Evolutionary conservation across 2,888 invertebrate genomes (phyloP).

Genomic region (Acrobasis suavella): DNA sequence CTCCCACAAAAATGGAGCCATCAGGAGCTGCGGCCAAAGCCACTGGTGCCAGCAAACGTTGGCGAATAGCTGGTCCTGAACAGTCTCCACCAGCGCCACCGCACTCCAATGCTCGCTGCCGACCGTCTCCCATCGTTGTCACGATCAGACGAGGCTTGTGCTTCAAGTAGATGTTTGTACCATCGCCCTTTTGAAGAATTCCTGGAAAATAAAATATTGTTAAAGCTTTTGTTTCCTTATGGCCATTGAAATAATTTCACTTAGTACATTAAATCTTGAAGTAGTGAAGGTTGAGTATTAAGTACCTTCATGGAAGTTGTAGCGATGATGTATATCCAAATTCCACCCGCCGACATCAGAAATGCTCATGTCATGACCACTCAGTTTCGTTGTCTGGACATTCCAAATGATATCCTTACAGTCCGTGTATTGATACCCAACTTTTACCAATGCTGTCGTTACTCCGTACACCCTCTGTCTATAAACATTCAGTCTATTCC

Average conservation of each 20-base stretch:
- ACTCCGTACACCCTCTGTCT: slow-evolving; percentile 98
- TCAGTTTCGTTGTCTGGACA: slow-evolving; percentile 95
- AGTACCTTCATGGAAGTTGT: slow-evolving; percentile 97
- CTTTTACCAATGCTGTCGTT: slow-evolving; percentile 96
- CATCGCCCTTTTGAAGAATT: slow-evolving; percentile 98
- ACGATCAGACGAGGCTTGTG: slow-evolving; percentile 95
- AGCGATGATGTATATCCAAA: slow-evolving; percentile 97
- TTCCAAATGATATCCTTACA: slow-evolving; percentile 98
- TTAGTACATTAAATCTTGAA: too few species aligned
- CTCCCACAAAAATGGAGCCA: slow-evolving; percentile 96
- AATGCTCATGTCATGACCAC: slow-evolving; percentile 98
- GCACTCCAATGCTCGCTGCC: slow-evolving; percentile 94
- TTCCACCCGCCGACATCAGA: slow-evolving; percentile 99
- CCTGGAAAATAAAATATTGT: slow-evolving; percentile 75
- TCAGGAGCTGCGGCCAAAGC: slow-evolving; percentile 95
- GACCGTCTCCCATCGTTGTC: slow-evolving; percentile 95
- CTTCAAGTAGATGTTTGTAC: slow-evolving; percentile 96
- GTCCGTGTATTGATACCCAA: slow-evolving; percentile 97
- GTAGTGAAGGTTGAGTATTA: background rate
- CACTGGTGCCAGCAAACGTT: slow-evolving; percentile 94
- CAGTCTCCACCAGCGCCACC: slow-evolving; percentile 64
- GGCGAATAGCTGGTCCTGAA: slow-evolving; percentile 89
- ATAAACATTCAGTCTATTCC: slow-evolving; percentile 98
- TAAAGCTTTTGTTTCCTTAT: background rate
- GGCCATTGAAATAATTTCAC: too few species aligned